Evolutionary conservation across 2,888 invertebrate genomes (phyloP), one percentile per base, ranked within the genome.

Genomic region (Nymphalis polychloros): DNA sequence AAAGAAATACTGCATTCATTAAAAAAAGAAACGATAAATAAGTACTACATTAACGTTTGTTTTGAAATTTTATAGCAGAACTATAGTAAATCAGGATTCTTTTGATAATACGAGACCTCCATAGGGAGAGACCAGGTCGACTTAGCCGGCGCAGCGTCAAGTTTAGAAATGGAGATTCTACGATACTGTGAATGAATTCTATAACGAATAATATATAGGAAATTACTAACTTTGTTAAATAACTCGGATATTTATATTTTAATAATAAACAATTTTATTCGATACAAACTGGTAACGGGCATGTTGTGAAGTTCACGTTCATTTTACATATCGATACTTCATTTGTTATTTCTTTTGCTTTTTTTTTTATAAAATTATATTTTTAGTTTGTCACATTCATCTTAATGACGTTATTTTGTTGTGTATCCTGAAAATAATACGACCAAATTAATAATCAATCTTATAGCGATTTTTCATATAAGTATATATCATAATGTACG

Each of bases 91-190:
- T 19, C 8, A 8, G 17, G n/a, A 13, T 52, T 50, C 50, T 62
- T 50, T 62, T 62, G 50, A 62, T 52, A 62, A 62, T 41, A 62
- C 20, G 23, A 50, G 23, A 62, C 20, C 16, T 19, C 52, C 53
- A 49, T 19, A 49, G 31, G 41, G 41, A 4, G 49, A 27, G 10
- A 27, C 10, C 35, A 23, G 64, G 27, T 59, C 59, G 23, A 59
- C 46, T 23, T 46, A 64, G 41, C 19, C 31, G 31, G 53, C 31
- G 41, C 31, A 27, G 53, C n/a, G 41, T 65, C 59, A 41, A 35
- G 35, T 50, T 27, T 23, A 35, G 27, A 59, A 65, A 50, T 17
- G 27, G 50, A 65, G 20, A 59, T 4, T 35, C 31, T 10, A 17
- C 16, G 27, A 53, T 17, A 53, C 16, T 23, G 10, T 10, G 17